Conservation (phyloP, 2,888 invertebrate genomes). For the Agrotis ipsilon region DNA sequence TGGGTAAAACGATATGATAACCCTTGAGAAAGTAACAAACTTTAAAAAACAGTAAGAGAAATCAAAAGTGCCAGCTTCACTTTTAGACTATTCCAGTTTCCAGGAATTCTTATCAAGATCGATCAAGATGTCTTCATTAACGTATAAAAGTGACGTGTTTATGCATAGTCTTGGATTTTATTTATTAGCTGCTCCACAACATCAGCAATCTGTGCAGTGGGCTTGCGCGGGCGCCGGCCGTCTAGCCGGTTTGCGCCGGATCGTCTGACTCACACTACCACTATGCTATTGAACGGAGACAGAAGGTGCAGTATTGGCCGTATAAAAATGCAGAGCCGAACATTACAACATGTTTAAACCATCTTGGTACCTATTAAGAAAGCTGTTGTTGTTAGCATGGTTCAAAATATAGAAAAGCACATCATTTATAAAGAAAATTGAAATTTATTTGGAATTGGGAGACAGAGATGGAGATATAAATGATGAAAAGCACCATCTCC, state of each 20-base stretch:
- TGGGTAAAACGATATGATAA: neutral
- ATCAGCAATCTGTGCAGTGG: slow-evolving; percentile 51
- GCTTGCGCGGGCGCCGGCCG: slow-evolving; percentile 73
- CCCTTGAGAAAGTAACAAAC: neutral
- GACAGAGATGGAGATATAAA: neutral
- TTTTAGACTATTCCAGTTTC: slow-evolving; percentile 9
- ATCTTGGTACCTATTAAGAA: too few relatives aligned
- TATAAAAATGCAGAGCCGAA: neutral
- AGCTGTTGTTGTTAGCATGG: too few relatives aligned
- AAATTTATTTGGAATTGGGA: too few relatives aligned
- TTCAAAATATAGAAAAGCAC: too few relatives aligned
- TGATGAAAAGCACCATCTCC: neutral
- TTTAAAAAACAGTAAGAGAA: neutral
- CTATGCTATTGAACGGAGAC: neutral
- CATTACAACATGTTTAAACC: neutral
- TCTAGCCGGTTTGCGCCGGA: slow-evolving; percentile 78
- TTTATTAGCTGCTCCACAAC: slow-evolving; percentile 50
- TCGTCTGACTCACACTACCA: slow-evolving; percentile 74
- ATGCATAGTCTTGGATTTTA: slow-evolving; percentile 36
- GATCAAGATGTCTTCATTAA: slow-evolving; percentile 21
- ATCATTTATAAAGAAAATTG: too few relatives aligned
- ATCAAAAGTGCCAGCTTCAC: neutral
- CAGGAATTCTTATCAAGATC: slow-evolving; percentile 15
- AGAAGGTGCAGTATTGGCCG: slow-evolving; percentile 36
- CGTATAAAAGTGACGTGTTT: slow-evolving; percentile 19